Evolutionary conservation across 2,888 invertebrate genomes (phyloP), one percentile per base, ranked within the genome.

Genomic region (Dasypogon diadema): DNA sequence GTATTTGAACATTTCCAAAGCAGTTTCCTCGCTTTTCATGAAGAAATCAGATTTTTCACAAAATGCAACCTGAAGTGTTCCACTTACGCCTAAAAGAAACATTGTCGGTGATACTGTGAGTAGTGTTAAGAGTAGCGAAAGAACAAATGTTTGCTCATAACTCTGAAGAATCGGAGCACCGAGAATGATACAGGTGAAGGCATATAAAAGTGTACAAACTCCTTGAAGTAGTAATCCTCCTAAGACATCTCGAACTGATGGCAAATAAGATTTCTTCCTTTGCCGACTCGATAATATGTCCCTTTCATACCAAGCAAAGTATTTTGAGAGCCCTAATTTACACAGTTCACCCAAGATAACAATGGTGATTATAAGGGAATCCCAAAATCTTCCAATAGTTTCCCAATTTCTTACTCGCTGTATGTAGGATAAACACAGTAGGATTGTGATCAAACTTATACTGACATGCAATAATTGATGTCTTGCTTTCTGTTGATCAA

Each of bases 151-250:
- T 75, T 86, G 83, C 76, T 85, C 86, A 76, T 85, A 85, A 74
- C 84, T 84, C 12, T 83, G 82, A 63, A 86, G 78, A n/a, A 85
- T 84, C 6, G 86, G 86, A 4, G 86, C 86, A n/a, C 86, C 86
- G 55, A 86, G 76, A 51, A 86, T 83, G 16, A 86, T 84, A 77
- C 87, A 86, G 12, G 84, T 81, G 51, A 86, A 85, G 2, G 80
- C 83, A 78, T 84, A 87, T 2, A 85, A 79, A 30, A 86, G 72
- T 0, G 83, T 83, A 75, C 84, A 84, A 18, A 85, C 75, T 63
- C 83, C 82, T 68, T 85, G 86, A 63, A 85, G 75, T 1, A 84
- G 76, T 1, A 85, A 76, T 4, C 85, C 84, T 2, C 83, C 82
- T 1, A 82, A 56, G 2, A 85, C 74, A 60, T 86, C 85, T 5